Base-by-base conservation (phyloP, 2,113 vertebrate genomes). In the Oplegnathus fasciatus region DNA sequence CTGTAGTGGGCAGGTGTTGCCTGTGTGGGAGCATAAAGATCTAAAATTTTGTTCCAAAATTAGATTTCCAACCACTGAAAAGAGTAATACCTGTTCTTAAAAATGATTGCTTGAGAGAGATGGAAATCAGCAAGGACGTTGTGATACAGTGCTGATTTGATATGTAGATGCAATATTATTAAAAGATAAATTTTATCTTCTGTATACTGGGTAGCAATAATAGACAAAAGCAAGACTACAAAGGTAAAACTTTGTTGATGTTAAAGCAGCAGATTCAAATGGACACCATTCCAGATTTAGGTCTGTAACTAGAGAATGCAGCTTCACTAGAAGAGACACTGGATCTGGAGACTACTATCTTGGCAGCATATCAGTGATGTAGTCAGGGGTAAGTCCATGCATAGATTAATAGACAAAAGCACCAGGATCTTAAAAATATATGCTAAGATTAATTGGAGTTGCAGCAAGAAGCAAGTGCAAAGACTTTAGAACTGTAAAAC, bases 371-470 rank as follows among this genome's bases (percentile, higher is more conserved):
- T 81, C 28, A 71, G 42, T 61, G 67, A 61, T 44, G 44, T 3
- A 17, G 18, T 78, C 52, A 26, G 42, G 67, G 22, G 11, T 48
- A 75, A 37, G 55, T 64, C 48, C 24, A 37, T 80, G 55, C 57
- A 70, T 54, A 26, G 54, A 64, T 83, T 66, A 75, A 26, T 28
- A 20, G 69, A 57, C 24, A 64, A 67, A 73, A 42, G 32, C 26
- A 55, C 48, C 10, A 34, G 34, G 28, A 37, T 80, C 62, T 69
- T 70, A 75, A 75, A 74, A 42, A 64, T 77, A 66, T 65, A 71
- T 84, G 40, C 78, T n/a, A 30, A 78, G 84, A 82, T 32, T 82
- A 75, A 80, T 75, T 80, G 42, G 34, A 65, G 79, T 34, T 57
- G 18, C 50, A 46, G 40, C 11, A 22, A 70, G 44, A 26, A 75